Percentiles rank a stretch among this genome's conserved stretches.
Evolutionary conservation across 2,888 invertebrate species (phyloP).

Genomic region (Sipha maydis): DNA sequence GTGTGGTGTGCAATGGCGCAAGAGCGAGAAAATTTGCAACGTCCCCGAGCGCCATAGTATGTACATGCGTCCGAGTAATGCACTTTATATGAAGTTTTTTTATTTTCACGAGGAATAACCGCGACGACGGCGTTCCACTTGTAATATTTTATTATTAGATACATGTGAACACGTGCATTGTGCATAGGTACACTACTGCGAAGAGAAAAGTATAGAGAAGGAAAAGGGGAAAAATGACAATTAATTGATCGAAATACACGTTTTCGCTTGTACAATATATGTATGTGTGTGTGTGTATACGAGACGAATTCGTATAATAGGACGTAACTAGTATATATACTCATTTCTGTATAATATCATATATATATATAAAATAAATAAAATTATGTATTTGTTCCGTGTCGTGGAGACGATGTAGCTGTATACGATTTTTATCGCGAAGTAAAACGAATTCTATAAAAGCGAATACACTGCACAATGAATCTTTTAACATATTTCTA

Average conservation of each 20-base stretch:
- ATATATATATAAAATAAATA: not conserved
- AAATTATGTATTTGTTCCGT: not conserved
- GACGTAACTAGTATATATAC: not conserved
- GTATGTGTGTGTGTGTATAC: not conserved
- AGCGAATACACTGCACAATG: not conserved
- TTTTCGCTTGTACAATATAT: not conserved
- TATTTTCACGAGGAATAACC: not conserved
- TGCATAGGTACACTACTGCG: not conserved
- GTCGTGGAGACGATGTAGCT: not conserved
- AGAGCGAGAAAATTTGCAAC: not conserved
- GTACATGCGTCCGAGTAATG: not conserved
- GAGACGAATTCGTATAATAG: not conserved
- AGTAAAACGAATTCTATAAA: not conserved
- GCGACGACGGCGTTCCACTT: not conserved
- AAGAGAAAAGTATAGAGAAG: not conserved
- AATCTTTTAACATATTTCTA: not conserved
- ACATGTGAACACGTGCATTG: not conserved
- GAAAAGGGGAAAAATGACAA: not conserved
- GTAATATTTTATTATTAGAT: not conserved
- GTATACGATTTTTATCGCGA: not conserved
- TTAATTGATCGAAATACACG: not conserved
- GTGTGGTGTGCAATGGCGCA: not conserved
- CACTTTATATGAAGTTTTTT: not conserved
- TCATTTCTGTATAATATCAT: too few relatives aligned
- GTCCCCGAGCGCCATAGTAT: constrained; percentile 5